Conservation (phyloP, 2,888 invertebrate species). For the Pristionchus maxplancki region DNA sequence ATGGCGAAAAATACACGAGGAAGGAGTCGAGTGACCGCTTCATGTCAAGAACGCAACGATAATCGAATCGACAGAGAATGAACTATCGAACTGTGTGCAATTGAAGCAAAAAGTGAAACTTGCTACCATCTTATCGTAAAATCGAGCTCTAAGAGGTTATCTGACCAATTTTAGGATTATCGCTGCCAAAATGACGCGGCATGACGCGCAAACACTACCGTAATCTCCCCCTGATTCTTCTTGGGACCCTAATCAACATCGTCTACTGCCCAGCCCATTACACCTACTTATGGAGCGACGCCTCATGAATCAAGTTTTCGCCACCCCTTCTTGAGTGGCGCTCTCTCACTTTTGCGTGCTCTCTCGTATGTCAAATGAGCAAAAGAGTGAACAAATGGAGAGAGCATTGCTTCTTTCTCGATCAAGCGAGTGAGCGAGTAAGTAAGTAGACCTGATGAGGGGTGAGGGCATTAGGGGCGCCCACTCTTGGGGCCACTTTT, state of each 20-base stretch:
- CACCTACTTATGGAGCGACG: conserved; percentile 31
- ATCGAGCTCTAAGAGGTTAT: background rate
- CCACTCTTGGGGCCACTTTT: background rate
- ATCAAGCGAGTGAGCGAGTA: background rate
- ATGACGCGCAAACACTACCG: background rate
- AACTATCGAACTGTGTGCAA: background rate
- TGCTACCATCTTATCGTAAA: no score
- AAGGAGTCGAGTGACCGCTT: background rate
- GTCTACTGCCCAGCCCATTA: background rate
- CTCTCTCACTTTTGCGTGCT: background rate
- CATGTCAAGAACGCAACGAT: background rate
- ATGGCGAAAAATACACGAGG: background rate
- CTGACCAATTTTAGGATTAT: background rate
- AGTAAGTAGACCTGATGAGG: conserved; percentile 18
- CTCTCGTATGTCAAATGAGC: background rate
- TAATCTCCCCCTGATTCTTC: background rate
- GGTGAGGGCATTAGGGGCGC: background rate
- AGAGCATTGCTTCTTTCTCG: background rate
- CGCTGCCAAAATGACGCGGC: background rate
- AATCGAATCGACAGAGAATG: background rate
- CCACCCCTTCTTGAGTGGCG: background rate
- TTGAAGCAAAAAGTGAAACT: background rate
- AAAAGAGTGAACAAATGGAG: background rate
- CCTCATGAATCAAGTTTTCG: background rate
- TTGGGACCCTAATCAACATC: conserved; percentile 19